Percentiles rank a stretch among this genome's conserved stretches.
These are phyloP conservation scores for Platerodrilus igneus DNA, from an alignment of 2,888 invertebrate species.

Conservation along the genomic window DNA sequence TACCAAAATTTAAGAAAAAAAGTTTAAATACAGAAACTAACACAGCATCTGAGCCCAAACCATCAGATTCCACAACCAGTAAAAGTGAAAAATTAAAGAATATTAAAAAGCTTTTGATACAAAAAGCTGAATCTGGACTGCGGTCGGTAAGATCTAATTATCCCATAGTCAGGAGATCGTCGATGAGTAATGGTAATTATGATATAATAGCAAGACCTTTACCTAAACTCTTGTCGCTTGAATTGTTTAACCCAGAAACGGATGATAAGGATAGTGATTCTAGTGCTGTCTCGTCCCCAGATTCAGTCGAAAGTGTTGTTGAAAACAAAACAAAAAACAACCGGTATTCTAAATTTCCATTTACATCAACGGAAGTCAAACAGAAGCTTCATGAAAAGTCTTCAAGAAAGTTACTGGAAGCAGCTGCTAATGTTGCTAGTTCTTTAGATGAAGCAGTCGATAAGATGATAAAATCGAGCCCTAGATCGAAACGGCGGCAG, in stretches of 20 bases:
- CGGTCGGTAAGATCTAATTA: conserved; percentile 54
- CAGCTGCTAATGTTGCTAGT: conserved; percentile 62
- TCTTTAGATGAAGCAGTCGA: conserved; percentile 66
- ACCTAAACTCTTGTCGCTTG: conserved; percentile 73
- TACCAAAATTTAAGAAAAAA: conserved; percentile 43
- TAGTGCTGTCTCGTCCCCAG: conserved; percentile 81
- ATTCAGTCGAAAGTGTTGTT: conserved; percentile 75
- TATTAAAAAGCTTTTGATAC: conserved; percentile 65
- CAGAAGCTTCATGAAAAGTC: conserved; percentile 20
- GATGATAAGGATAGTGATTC: conserved; percentile 89
- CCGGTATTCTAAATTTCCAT: conserved; percentile 19
- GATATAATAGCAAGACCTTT: conserved; percentile 63
- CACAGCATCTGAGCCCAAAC: conserved; percentile 32
- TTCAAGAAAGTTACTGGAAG: conserved; percentile 57
- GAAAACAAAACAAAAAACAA: conserved; percentile 13
- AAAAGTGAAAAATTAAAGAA: conserved; percentile 62
- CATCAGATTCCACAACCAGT: conserved; percentile 37
- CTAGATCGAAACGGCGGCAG: conserved; percentile 52
- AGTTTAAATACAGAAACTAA: conserved; percentile 32
- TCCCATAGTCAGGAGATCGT: conserved; percentile 68
- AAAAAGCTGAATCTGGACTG: conserved; percentile 62
- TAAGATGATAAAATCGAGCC: conserved; percentile 61
- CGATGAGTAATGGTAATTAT: conserved; percentile 53
- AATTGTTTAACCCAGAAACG: conserved; percentile 84
- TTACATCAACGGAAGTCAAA: conserved; percentile 19